A percentile compares a stretch with the other conserved stretches of the same genome.
Conservation (phyloP, 2,888 invertebrate species). For the Caenorhabditis imperialis region DNA sequence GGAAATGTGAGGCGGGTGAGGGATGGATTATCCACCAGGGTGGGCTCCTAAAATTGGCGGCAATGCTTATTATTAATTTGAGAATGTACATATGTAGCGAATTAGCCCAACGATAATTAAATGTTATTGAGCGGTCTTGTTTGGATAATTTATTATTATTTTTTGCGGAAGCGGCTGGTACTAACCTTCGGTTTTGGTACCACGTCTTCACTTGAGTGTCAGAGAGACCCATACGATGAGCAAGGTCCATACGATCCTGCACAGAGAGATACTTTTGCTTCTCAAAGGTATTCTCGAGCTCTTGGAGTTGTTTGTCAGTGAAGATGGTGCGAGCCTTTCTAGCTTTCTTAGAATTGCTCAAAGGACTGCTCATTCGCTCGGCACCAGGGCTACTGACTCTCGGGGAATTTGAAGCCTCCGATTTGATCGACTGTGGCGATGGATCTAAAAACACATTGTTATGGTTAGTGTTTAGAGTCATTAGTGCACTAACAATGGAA, state of each 20-base stretch:
- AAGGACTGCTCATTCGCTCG: slow-evolving; percentile 42
- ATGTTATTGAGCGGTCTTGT: slow-evolving; percentile 12
- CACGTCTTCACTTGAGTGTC: slow-evolving; percentile 99
- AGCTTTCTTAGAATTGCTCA: slow-evolving; percentile 73
- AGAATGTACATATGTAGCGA: slow-evolving; percentile 45
- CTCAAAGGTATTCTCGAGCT: slow-evolving; percentile 76
- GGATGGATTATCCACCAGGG: slow-evolving; percentile 38
- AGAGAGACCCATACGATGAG: slow-evolving; percentile 89
- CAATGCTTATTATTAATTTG: slow-evolving; percentile 50
- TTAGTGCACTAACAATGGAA: slow-evolving; percentile 37
- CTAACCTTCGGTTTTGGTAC: slow-evolving; percentile 96
- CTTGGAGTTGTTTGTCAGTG: slow-evolving; percentile 86
- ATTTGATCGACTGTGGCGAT: slow-evolving; percentile 34
- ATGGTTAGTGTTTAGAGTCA: slow-evolving; percentile 16
- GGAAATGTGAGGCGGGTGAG: slow-evolving; percentile 54
- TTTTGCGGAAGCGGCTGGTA: slow-evolving; percentile 2
- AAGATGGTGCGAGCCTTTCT: slow-evolving; percentile 84
- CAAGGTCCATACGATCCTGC: slow-evolving; percentile 93
- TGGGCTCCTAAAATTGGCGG: slow-evolving; percentile 43
- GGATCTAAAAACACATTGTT: slow-evolving; percentile 44
- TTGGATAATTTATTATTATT: not conserved
- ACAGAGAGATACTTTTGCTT: slow-evolving; percentile 76
- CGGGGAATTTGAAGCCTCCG: slow-evolving; percentile 41
- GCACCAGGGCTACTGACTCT: slow-evolving; percentile 46
- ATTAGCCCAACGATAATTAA: slow-evolving; percentile 24